Evolutionary conservation across 1,140 invertebrate species (phyloP).

Genomic region (Cydia splendana): DNA sequence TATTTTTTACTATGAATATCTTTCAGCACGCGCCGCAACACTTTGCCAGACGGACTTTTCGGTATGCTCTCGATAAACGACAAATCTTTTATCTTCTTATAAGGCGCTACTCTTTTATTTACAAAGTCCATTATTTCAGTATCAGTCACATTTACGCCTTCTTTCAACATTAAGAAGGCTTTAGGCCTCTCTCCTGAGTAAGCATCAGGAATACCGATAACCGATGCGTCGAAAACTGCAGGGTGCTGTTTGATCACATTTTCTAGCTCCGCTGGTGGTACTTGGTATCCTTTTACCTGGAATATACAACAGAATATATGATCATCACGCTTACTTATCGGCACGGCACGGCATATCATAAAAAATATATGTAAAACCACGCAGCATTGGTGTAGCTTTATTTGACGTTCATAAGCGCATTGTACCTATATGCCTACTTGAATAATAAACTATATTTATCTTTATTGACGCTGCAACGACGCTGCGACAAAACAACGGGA

Average conservation of each 20-base stretch:
- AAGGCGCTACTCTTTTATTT: slow-evolving; percentile 83
- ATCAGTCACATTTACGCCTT: slow-evolving; percentile 56
- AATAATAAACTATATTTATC: no score
- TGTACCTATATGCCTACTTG: no score
- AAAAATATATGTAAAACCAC: neutral
- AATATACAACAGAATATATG: slow-evolving; percentile 36
- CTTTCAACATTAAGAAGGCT: slow-evolving; percentile 83
- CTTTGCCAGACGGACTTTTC: slow-evolving; percentile 88
- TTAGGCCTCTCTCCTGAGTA: slow-evolving; percentile 87
- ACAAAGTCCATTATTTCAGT: slow-evolving; percentile 82
- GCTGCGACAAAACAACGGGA: no score
- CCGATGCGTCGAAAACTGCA: slow-evolving; percentile 88
- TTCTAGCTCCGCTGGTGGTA: slow-evolving; percentile 93
- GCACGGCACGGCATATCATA: no score
- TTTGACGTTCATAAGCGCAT: no score
- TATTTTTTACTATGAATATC: slow-evolving; percentile 45
- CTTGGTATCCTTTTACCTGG: slow-evolving; percentile 84
- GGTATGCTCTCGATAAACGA: slow-evolving; percentile 85
- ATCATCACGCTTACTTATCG: no score
- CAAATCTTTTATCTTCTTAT: slow-evolving; percentile 85
- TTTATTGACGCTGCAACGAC: no score
- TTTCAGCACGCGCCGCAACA: slow-evolving; percentile 82
- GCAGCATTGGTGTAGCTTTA: no score
- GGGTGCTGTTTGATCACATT: slow-evolving; percentile 87
- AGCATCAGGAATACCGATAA: slow-evolving; percentile 89